Percentiles rank a stretch among this genome's conserved stretches.
These are phyloP conservation scores for Drosophila nigritarsus DNA, from an alignment of 2,888 invertebrate species.

Conservation along the genomic window DNA sequence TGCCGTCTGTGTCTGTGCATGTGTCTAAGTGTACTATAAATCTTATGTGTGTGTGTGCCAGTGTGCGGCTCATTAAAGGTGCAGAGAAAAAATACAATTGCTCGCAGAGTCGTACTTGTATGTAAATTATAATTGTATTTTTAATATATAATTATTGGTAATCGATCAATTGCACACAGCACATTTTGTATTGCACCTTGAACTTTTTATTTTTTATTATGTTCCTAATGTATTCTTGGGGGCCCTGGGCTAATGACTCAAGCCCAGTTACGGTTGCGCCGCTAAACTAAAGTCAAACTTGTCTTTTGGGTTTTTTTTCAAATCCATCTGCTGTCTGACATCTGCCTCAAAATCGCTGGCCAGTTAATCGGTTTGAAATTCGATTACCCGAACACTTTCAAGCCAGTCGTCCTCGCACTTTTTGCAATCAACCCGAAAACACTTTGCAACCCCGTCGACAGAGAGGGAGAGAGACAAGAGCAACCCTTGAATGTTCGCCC, in stretches of 20 bases:
- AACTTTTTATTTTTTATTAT: slow-evolving; percentile 11
- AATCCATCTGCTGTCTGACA: background rate
- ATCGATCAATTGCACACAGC: slow-evolving; percentile 44
- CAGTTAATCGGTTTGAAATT: slow-evolving; percentile 75
- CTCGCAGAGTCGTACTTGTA: slow-evolving; percentile 31
- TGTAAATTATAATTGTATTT: slow-evolving; percentile 64
- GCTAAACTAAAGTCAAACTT: background rate
- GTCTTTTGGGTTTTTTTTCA: background rate
- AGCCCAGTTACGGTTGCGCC: background rate
- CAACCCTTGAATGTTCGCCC: slow-evolving; percentile 56
- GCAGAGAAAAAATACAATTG: slow-evolving; percentile 10
- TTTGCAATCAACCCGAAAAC: slow-evolving; percentile 55
- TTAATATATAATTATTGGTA: slow-evolving; percentile 43
- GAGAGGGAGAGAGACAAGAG: slow-evolving; percentile 5
- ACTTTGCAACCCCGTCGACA: slow-evolving; percentile 59
- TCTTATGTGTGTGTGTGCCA: slow-evolving; percentile 4
- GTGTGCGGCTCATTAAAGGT: slow-evolving; percentile 57
- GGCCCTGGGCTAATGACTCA: slow-evolving; percentile 35
- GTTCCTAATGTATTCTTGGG: slow-evolving; percentile 33
- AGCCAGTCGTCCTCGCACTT: slow-evolving; percentile 31
- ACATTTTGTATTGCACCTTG: slow-evolving; percentile 29
- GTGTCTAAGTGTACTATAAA: slow-evolving; percentile 4
- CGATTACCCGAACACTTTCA: slow-evolving; percentile 68
- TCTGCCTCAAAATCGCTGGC: slow-evolving; percentile 23
- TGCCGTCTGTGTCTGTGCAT: slow-evolving; percentile 15